A percentile compares a stretch with the other conserved stretches of the same genome.
Evolutionary conservation across 1,140 invertebrate species (phyloP).

Genomic region (Cephus cinctus): DNA sequence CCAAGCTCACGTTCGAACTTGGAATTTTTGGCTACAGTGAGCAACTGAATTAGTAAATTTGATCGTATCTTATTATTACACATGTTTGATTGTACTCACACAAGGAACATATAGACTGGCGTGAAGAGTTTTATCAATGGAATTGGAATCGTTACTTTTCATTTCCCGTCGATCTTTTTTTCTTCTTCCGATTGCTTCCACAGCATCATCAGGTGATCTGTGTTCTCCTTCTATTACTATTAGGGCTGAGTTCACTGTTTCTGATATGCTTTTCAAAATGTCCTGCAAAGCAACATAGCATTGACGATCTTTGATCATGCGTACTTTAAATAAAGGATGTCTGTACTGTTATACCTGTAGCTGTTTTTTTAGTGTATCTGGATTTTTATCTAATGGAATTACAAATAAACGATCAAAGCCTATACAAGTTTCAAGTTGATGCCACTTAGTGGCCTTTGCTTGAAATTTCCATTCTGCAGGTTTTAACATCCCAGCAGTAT

Average conservation of each 20-base stretch:
- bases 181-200: conserved; percentile 60
- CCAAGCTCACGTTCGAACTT: conserved; percentile 42
- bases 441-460: conserved; percentile 64
- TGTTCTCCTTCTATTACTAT: conserved; percentile 65
- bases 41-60: conserved; percentile 15
- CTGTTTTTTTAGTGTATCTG: conserved; percentile 64
- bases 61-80: conserved; percentile 3
- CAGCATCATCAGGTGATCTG: conserved; percentile 54
- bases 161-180: conserved; percentile 55
- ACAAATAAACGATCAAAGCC: conserved; percentile 68
- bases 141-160: conserved; percentile 47
- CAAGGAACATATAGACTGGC: conserved; percentile 64
- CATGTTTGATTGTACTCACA: conserved; percentile 57
- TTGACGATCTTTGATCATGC: conserved; percentile 3
- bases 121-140: conserved; percentile 46
- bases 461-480: conserved; percentile 67
- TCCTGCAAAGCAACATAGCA: conserved; percentile 25
- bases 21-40: conserved; percentile 19
- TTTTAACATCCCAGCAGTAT: conserved; percentile 45
- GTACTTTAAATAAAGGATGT: conserved; percentile 10
- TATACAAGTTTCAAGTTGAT: conserved; percentile 67
- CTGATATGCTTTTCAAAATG: conserved; percentile 36
- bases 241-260: conserved; percentile 57
- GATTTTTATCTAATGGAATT: conserved; percentile 58
- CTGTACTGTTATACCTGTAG: conserved; percentile 62